Conservation (phyloP, 2,888 invertebrate species). For the Drosophila meridiana region DNA sequence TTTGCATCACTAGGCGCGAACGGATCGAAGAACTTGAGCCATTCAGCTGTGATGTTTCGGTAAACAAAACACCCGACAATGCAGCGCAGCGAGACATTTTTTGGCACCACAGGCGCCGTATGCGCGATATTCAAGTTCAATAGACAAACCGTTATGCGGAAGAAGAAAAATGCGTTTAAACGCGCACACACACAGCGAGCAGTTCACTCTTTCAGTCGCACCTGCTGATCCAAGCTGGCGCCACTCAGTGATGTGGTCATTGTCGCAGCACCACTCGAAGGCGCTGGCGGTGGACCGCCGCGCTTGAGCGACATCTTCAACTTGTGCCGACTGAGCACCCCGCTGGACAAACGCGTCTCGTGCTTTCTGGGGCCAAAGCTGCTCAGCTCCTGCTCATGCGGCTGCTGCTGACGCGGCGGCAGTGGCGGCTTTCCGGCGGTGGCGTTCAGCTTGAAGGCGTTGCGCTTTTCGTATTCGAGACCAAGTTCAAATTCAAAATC, state of each 20-base stretch:
- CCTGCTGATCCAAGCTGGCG: conserved; percentile 67
- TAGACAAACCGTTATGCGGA: conserved; percentile 59
- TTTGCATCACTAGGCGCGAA: conserved; percentile 19
- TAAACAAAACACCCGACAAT: conserved; percentile 54
- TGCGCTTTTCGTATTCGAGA: conserved; percentile 41
- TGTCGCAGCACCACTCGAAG: conserved; percentile 73
- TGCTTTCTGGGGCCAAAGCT: conserved; percentile 52
- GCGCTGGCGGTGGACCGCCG: conserved; percentile 81
- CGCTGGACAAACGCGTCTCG: conserved; percentile 67
- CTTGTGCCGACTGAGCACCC: conserved; percentile 69
- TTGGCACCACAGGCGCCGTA: conserved; percentile 59
- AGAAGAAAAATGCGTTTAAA: conserved; percentile 48
- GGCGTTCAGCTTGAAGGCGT: conserved; percentile 74
- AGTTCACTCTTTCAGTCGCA: conserved; percentile 41
- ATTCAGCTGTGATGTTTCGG: conserved; percentile 16
- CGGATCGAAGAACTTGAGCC: conserved; percentile 16
- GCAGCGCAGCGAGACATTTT: conserved; percentile 47
- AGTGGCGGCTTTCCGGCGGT: conserved; percentile 82
- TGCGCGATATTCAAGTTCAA: conserved; percentile 66
- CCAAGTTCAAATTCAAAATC: conserved; percentile 16
- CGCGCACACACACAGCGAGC: conserved; percentile 23
- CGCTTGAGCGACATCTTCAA: conserved; percentile 82
- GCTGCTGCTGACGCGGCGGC: conserved; percentile 71
- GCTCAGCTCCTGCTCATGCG: conserved; percentile 59
- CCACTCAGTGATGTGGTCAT: conserved; percentile 68